Evolutionary conservation across 2,888 invertebrate genomes (phyloP).

Genomic region (Yponomeuta cagnagella): DNA sequence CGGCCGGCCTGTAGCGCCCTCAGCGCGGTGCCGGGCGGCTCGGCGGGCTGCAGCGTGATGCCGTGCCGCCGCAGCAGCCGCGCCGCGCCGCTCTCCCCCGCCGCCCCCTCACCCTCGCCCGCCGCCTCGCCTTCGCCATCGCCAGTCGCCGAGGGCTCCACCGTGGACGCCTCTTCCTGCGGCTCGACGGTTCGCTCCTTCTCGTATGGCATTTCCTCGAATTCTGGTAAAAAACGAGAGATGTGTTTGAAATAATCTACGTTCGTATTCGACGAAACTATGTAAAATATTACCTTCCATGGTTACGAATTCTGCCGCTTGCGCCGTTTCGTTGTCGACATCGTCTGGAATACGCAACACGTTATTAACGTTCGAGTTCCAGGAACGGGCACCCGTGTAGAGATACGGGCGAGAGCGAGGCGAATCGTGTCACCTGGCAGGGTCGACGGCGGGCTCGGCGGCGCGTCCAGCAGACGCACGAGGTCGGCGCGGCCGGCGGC

Average conservation of each 20-base stretch:
- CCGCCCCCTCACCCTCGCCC: neutral
- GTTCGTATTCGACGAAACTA: no score
- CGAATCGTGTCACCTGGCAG: no score
- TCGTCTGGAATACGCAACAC: neutral
- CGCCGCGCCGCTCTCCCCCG: slow-evolving; percentile 48
- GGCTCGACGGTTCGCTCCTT: neutral
- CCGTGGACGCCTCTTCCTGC: neutral
- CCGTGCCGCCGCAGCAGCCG: slow-evolving; percentile 89
- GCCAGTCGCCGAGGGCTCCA: neutral
- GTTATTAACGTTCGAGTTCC: no score
- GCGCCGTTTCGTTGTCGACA: neutral
- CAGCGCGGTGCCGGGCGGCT: slow-evolving; percentile 82
- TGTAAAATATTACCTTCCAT: neutral
- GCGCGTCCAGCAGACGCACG: slow-evolving; percentile 83
- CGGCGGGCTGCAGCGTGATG: slow-evolving; percentile 89
- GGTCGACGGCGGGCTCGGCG: slow-evolving; percentile 83
- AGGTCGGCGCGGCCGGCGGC: slow-evolving; percentile 82
- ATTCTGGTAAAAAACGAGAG: neutral
- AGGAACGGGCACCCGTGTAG: no score
- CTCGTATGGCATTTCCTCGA: neutral
- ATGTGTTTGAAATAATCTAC: no score
- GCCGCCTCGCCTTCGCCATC: slow-evolving; percentile 17
- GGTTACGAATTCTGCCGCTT: neutral
- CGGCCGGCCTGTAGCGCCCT: slow-evolving; percentile 90
- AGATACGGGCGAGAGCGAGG: no score